phyloP scores from a whole-genome alignment of 1,140 invertebrate genomes.

The Caenorhabditis briggsae region DNA sequence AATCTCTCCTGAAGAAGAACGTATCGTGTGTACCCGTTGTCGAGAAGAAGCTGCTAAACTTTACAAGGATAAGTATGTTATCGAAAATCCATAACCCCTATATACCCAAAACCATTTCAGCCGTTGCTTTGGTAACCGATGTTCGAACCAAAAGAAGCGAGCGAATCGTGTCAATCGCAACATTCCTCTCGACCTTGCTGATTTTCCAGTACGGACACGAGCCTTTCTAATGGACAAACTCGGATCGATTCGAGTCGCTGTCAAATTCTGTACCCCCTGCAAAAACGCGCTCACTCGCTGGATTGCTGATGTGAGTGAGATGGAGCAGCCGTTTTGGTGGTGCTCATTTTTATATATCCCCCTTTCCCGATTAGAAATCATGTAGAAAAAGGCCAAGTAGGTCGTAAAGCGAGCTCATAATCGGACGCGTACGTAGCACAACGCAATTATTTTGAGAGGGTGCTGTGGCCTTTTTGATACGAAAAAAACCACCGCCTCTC shows the following conservation, averaged over 20 bases:
- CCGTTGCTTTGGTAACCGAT: conserved; percentile 33
- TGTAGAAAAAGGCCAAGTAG: neutral
- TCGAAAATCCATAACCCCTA: neutral
- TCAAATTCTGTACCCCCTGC: conserved; percentile 40
- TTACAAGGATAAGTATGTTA: conserved; percentile 34
- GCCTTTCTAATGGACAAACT: conserved; percentile 33
- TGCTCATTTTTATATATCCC: neutral
- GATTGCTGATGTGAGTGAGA: neutral
- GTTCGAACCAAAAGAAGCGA: conserved; percentile 46
- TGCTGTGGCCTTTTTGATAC: conserved; percentile 9
- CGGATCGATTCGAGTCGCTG: conserved; percentile 21
- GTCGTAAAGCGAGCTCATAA: conserved; percentile 42
- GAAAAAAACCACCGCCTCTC: neutral
- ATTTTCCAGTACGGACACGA: conserved; percentile 4
- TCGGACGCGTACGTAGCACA: conserved; percentile 6
- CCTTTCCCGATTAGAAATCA: neutral
- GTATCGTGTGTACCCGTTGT: conserved; percentile 7
- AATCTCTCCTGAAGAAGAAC: conserved; percentile 12
- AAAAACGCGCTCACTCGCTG: conserved; percentile 4
- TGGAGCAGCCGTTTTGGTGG: neutral
- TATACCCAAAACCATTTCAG: neutral
- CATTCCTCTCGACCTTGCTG: conserved; percentile 11
- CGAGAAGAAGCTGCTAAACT: conserved; percentile 28
- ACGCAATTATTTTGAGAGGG: conserved; percentile 45
- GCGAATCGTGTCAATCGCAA: conserved; percentile 37